Evolutionary conservation across 2,113 vertebrate genomes (phyloP).

Genomic region (Suricata suricatta): DNA sequence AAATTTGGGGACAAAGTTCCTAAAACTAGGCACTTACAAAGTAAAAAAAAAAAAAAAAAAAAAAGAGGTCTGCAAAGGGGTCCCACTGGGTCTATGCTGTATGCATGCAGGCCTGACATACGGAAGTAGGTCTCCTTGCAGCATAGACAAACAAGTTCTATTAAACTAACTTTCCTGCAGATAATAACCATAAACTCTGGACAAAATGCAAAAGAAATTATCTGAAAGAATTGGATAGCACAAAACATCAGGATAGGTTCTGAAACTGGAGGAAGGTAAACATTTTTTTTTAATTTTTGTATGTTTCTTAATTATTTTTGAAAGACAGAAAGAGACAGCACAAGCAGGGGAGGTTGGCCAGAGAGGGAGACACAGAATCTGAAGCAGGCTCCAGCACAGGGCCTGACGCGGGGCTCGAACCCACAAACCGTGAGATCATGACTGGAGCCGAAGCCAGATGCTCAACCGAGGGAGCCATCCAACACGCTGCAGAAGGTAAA

Average conservation of each 20-base stretch:
- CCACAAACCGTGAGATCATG: no score
- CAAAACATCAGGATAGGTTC: neutral
- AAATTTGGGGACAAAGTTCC: neutral
- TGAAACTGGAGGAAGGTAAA: neutral
- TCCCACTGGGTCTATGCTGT: neutral
- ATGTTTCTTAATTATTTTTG: no score
- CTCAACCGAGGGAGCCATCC: no score
- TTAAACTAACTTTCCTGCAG: neutral
- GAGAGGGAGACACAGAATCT: no score
- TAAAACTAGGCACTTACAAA: neutral
- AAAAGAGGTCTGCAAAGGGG: neutral
- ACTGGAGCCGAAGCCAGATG: no score
- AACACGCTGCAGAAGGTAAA: neutral
- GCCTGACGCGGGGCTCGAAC: no score
- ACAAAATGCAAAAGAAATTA: slow-evolving; percentile 12
- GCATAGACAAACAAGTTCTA: neutral
- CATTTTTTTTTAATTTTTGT: neutral
- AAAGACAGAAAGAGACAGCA: no score
- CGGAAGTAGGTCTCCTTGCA: neutral
- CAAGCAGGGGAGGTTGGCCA: no score
- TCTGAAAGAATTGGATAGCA: neutral
- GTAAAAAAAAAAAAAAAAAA: neutral
- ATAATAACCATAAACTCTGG: neutral
- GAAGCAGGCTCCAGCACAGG: no score
- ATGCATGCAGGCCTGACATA: neutral